Percentiles rank a stretch among this genome's conserved stretches.
Evolutionary conservation across 2,113 vertebrate species (phyloP).

Genomic region (human): DNA sequence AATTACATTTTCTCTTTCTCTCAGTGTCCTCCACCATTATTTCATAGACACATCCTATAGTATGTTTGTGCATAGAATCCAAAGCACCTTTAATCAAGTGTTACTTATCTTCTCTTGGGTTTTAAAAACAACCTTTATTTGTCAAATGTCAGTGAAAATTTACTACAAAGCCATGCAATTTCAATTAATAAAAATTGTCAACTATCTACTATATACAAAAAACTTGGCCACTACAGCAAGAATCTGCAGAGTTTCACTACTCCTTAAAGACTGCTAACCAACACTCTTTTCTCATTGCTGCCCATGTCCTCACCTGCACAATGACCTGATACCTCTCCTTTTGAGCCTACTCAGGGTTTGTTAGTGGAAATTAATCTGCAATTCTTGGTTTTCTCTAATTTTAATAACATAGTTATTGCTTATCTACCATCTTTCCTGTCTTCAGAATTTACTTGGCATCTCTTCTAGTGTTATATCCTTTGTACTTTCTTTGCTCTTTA

Average conservation of each 20-base stretch:
- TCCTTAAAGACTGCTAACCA: not conserved
- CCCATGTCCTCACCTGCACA: no score
- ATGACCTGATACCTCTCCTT: not conserved
- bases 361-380: not conserved
- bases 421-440: not conserved
- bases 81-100: not conserved
- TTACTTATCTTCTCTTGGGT: not conserved
- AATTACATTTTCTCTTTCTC: not conserved
- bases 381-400: not conserved
- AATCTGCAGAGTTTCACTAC: not conserved
- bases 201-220: not conserved
- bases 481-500: not conserved
- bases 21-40: not conserved
- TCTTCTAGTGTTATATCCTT: not conserved
- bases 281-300: not conserved
- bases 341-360: not conserved
- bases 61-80: not conserved
- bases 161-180: not conserved
- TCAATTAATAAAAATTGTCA: constrained; percentile 7
- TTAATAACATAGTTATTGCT: not conserved
- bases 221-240: not conserved
- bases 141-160: constrained; percentile 24
- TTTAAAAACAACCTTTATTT: not conserved
- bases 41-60: not conserved
- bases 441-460: not conserved